phyloP scores from a whole-genome alignment of 2,888 invertebrate genomes.

The Volucella inflata region DNA sequence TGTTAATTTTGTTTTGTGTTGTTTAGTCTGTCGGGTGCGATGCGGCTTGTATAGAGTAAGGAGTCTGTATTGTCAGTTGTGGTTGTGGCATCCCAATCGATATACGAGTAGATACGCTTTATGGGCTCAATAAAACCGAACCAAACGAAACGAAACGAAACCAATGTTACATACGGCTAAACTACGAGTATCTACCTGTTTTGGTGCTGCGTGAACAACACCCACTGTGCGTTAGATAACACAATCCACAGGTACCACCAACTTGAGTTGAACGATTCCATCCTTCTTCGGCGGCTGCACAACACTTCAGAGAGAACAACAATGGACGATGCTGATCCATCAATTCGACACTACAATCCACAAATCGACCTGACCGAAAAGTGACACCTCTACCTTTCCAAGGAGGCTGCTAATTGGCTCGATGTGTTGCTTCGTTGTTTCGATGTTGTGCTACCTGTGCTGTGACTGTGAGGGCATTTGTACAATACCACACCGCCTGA shows the following conservation, averaged over 20 bases:
- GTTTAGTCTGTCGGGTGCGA: too few relatives aligned
- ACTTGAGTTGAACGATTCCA: conserved; percentile 15
- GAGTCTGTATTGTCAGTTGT: neutral
- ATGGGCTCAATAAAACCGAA: conserved; percentile 40
- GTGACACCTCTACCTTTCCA: conserved; percentile 48
- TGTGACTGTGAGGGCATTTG: conserved; percentile 32
- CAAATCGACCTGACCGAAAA: conserved; percentile 52
- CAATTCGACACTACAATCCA: conserved; percentile 41
- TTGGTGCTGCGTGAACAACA: conserved; percentile 48
- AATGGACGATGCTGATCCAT: conserved; percentile 64
- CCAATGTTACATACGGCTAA: conserved; percentile 40
- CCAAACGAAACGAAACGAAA: conserved; percentile 18
- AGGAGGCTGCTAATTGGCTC: conserved; percentile 72
- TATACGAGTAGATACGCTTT: too few relatives aligned
- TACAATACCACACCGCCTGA: neutral
- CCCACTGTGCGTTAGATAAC: conserved; percentile 39
- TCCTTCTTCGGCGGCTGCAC: conserved; percentile 48
- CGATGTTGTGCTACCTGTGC: conserved; percentile 54
- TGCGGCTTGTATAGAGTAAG: conserved; percentile 7
- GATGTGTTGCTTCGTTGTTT: neutral
- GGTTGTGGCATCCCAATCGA: conserved; percentile 12
- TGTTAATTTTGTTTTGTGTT: conserved; percentile 29
- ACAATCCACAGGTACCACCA: conserved; percentile 2
- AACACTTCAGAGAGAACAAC: conserved; percentile 11
- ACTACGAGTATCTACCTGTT: neutral